Conservation (phyloP, 2,113 vertebrate species). For the Pteropus alecto region DNA sequence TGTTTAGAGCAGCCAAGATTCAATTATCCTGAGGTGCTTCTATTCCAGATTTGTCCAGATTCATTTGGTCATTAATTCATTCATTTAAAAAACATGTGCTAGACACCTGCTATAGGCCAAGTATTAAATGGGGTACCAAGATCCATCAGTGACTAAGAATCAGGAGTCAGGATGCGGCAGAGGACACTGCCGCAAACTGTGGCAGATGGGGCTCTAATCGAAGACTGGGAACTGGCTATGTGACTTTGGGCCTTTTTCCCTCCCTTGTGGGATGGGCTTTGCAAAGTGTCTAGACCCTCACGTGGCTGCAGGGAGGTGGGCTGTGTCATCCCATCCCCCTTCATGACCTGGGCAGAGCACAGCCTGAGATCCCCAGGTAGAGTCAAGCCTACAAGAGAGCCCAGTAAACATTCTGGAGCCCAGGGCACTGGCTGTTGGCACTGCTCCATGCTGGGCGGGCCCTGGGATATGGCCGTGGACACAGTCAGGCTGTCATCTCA, state of each 20-base stretch:
- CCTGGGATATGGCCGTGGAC: neutral
- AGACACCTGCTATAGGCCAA: neutral
- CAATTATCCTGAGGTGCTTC: neutral
- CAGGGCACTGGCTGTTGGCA: neutral
- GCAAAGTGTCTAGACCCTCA: neutral
- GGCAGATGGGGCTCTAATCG: neutral
- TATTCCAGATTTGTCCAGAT: neutral
- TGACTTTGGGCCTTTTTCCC: neutral
- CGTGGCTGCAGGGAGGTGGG: neutral
- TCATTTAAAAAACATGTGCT: neutral
- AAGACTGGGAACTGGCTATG: rapidly evolving
- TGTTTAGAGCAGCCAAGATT: neutral
- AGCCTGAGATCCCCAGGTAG: neutral
- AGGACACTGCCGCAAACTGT: neutral
- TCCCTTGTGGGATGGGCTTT: neutral
- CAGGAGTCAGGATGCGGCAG: neutral
- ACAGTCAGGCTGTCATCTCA: neutral
- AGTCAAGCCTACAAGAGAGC: too few species aligned
- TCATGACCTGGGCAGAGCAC: neutral
- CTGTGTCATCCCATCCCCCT: neutral
- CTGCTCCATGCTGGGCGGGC: neutral
- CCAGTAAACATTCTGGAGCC: neutral
- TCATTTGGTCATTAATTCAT: neutral
- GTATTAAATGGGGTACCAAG: neutral
- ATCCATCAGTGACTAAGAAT: neutral